These are phyloP conservation scores for Callosobruchus maculatus DNA, from an alignment of 2,888 invertebrate species.

Conservation along the genomic window DNA sequence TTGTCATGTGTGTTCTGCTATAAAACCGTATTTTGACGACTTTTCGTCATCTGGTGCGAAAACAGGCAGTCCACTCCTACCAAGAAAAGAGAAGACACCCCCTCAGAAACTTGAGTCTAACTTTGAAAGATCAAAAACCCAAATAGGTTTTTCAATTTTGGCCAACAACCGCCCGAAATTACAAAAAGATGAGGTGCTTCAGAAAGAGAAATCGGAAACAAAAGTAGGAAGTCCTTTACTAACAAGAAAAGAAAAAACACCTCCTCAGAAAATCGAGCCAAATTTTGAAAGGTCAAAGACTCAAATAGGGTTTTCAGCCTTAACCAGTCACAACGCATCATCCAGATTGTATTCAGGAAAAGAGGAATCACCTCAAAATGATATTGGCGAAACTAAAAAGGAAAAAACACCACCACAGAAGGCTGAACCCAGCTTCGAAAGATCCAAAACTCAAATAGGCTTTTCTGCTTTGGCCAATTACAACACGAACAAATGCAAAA, in stretches of 20 bases:
- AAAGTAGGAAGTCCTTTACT: slow-evolving; percentile 21
- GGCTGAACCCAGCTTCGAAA: slow-evolving; percentile 36
- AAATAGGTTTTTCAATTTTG: slow-evolving; percentile 45
- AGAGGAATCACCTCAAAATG: slow-evolving; percentile 36
- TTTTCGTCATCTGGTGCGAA: slow-evolving; percentile 27
- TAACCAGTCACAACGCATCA: slow-evolving; percentile 36
- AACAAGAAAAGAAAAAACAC: slow-evolving; percentile 19
- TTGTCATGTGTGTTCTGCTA: slow-evolving; percentile 59
- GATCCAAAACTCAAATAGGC: slow-evolving; percentile 47
- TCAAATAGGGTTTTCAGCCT: slow-evolving; percentile 46
- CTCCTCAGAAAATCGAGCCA: slow-evolving; percentile 31
- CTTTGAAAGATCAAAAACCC: slow-evolving; percentile 46
- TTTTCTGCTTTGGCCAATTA: slow-evolving; percentile 43
- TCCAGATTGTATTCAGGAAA: slow-evolving; percentile 28
- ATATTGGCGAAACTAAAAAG: slow-evolving; percentile 19
- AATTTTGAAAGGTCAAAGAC: slow-evolving; percentile 45
- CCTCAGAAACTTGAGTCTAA: slow-evolving; percentile 31
- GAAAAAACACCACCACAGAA: slow-evolving; percentile 27
- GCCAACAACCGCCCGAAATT: slow-evolving; percentile 34
- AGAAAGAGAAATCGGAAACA: slow-evolving; percentile 6
- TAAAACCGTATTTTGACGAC: slow-evolving; percentile 51
- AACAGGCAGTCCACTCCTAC: slow-evolving; percentile 18
- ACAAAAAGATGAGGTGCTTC: neutral
- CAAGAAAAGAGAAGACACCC: slow-evolving; percentile 15
- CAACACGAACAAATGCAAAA: slow-evolving; percentile 46